Conservation (phyloP, 2,888 invertebrate species). For the Choristoneura rosaceana region DNA sequence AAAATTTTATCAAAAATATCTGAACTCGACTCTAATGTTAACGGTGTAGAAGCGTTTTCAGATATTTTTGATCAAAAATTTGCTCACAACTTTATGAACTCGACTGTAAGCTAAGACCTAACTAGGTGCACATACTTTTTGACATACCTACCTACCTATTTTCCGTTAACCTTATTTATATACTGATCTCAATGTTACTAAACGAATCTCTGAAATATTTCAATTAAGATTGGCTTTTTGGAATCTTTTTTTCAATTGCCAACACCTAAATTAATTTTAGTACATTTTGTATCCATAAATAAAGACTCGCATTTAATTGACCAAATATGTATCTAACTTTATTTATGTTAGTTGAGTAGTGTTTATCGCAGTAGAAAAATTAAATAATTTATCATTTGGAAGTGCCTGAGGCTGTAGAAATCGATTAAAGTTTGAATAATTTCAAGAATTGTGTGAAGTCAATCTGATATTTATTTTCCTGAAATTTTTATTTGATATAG, state of each 20-base stretch:
- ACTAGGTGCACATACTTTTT: too few species aligned
- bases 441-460: background rate
- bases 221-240: too few species aligned
- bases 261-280: background rate
- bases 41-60: too few species aligned
- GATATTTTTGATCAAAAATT: too few species aligned
- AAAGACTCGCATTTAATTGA: background rate
- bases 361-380: background rate
- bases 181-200: background rate
- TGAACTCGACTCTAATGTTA: too few species aligned
- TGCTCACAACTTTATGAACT: too few species aligned
- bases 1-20: too few species aligned
- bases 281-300: background rate
- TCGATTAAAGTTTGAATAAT: background rate
- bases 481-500: background rate
- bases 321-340: background rate
- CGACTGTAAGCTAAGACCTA: too few species aligned
- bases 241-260: too few species aligned
- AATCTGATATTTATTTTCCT: background rate
- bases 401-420: background rate
- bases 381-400: background rate
- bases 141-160: too few species aligned
- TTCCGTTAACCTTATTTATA: background rate
- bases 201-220: background rate
- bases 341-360: too few species aligned